A percentile compares a stretch with the other conserved stretches of the same genome.
Conservation (phyloP, 1,140 invertebrate species). For the Eupristina koningsbergeri region DNA sequence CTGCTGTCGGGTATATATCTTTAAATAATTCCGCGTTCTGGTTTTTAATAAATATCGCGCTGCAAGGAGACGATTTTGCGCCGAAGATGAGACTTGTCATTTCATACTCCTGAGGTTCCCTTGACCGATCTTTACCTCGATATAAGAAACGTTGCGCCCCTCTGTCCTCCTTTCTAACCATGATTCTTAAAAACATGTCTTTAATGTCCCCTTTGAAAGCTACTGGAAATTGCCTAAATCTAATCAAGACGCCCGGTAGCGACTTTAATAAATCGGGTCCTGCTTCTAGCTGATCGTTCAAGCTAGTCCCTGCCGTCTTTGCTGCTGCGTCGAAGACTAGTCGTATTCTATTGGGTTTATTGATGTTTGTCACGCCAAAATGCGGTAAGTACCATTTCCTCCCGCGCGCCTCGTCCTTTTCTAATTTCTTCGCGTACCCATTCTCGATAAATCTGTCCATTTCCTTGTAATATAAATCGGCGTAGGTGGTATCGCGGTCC, state of each 20-base stretch:
- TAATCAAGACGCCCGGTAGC: conserved; percentile 20
- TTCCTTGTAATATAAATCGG: not conserved
- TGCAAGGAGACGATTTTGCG: not conserved
- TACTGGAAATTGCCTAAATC: conserved; percentile 20
- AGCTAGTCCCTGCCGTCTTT: conserved; percentile 14
- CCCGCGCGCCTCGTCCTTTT: too few species aligned
- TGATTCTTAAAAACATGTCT: conserved; percentile 61
- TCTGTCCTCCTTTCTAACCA: conserved; percentile 54
- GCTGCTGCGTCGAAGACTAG: conserved; percentile 1
- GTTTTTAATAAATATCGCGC: not conserved
- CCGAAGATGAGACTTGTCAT: not conserved
- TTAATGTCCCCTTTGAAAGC: conserved; percentile 43
- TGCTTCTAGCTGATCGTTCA: conserved; percentile 44
- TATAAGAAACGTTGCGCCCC: too few species aligned
- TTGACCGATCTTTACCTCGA: too few species aligned
- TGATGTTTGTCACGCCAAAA: not conserved
- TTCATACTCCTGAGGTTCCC: conserved; percentile 47
- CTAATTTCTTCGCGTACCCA: not conserved
- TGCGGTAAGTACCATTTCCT: conserved; percentile 19
- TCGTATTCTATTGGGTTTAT: too few species aligned
- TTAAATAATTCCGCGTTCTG: too few species aligned
- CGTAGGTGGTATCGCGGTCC: not conserved
- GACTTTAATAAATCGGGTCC: conserved; percentile 42
- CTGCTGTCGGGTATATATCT: too few species aligned
- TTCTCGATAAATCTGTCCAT: not conserved